Percentiles rank a stretch among this genome's conserved stretches.
phyloP scores from a whole-genome alignment of 2,797 vertebrate species.

The Anguilla anguilla region DNA sequence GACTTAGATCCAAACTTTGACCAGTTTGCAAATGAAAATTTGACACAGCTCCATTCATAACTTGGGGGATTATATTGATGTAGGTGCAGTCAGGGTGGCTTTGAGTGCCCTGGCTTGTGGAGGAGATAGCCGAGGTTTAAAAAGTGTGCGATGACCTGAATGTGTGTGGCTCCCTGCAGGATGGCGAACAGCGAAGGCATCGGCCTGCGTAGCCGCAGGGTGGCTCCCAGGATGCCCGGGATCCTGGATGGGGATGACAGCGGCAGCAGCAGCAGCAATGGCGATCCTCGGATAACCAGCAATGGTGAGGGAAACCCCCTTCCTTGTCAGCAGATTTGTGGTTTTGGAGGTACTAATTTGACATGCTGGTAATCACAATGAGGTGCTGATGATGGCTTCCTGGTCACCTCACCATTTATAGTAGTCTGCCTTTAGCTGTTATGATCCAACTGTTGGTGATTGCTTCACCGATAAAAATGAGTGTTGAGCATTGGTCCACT shows the following conservation, averaged over 20 bases:
- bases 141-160: neutral
- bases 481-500: neutral
- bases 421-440: neutral
- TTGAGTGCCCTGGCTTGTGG: neutral
- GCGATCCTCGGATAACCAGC: slow-evolving; percentile 49
- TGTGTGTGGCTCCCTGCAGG: slow-evolving; percentile 41
- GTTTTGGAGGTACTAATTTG: neutral
- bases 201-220: slow-evolving; percentile 43
- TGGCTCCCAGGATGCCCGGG: slow-evolving; percentile 36
- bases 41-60: neutral
- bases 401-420: neutral
- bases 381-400: neutral
- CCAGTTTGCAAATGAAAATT: neutral
- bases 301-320: slow-evolving; percentile 59
- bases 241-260: slow-evolving; percentile 42
- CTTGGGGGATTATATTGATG: neutral
- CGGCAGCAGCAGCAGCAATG: slow-evolving; percentile 32
- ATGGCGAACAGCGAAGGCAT: slow-evolving; percentile 59
- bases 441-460: neutral
- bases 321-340: neutral
- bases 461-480: neutral
- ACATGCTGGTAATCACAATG: neutral
- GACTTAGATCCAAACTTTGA: slow-evolving; percentile 18
- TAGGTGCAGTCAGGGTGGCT: neutral
- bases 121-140: neutral